These are phyloP conservation scores for Holotrichia oblita DNA, from an alignment of 1,140 invertebrate species.

Conservation along the genomic window DNA sequence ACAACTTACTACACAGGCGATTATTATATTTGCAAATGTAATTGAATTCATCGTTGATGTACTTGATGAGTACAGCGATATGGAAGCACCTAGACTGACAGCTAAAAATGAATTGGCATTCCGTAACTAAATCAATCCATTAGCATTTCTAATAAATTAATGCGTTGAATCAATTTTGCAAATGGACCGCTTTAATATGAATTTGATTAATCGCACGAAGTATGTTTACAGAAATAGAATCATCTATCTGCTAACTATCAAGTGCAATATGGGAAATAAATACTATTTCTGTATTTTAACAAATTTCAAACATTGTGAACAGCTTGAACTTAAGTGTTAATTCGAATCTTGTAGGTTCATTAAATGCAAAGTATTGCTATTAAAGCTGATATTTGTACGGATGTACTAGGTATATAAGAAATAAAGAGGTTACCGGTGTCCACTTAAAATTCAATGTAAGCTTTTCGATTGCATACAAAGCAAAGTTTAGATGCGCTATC, in stretches of 20 bases:
- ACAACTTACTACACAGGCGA: too few species aligned
- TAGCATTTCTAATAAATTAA: conserved; percentile 5
- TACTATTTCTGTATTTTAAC: too few species aligned
- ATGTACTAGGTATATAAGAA: background rate
- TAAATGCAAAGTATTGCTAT: too few species aligned
- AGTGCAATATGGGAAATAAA: too few species aligned
- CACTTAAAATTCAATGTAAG: background rate
- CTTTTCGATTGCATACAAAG: background rate
- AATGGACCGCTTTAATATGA: background rate
- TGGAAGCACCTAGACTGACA: too few species aligned
- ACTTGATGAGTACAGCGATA: too few species aligned
- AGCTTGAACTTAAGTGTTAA: too few species aligned
- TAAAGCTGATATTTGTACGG: background rate
- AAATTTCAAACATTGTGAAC: too few species aligned
- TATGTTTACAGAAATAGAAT: background rate
- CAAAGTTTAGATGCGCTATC: background rate
- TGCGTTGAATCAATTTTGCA: background rate
- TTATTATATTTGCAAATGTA: too few species aligned
- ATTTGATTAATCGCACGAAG: background rate
- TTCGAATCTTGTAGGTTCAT: too few species aligned
- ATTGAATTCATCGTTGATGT: too few species aligned
- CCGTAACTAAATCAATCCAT: background rate
- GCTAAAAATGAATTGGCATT: background rate
- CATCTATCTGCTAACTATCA: background rate
- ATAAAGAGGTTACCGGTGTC: background rate